These are phyloP conservation scores for Ascaphus truei DNA, from an alignment of 2,113 vertebrate genomes.

Conservation along the genomic window DNA sequence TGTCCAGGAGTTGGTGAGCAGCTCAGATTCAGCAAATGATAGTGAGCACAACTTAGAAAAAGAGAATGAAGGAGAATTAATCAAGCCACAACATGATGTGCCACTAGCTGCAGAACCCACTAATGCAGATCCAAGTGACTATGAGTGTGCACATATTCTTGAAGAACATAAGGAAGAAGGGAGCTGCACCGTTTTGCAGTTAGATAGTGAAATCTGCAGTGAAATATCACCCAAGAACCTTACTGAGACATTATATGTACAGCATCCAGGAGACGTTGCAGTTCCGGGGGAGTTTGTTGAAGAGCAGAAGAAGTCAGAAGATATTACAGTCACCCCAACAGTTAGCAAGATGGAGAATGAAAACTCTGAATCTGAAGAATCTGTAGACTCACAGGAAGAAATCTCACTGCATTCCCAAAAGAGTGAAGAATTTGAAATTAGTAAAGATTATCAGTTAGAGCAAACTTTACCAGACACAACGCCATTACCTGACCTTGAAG, in stretches of 20 bases:
- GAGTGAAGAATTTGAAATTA: accelerated
- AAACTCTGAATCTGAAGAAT: neutral
- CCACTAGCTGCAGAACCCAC: neutral
- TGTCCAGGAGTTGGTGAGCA: too few species aligned
- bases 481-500: constrained; percentile 38
- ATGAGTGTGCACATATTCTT: neutral
- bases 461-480: constrained; percentile 57
- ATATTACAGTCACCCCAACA: neutral
- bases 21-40: neutral
- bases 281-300: neutral
- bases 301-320: neutral
- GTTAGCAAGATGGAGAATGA: neutral
- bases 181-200: too few species aligned
- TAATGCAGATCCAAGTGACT: neutral
- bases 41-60: neutral
- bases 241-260: neutral
- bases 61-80: neutral
- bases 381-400: neutral
- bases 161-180: neutral
- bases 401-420: neutral
- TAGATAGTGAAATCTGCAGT: too few species aligned
- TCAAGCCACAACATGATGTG: neutral
- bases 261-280: neutral
- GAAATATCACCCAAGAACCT: neutral
- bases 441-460: constrained; percentile 43